Base-by-base conservation (phyloP, 1,140 invertebrate genomes). In the Zaprionus nigranus region DNA sequence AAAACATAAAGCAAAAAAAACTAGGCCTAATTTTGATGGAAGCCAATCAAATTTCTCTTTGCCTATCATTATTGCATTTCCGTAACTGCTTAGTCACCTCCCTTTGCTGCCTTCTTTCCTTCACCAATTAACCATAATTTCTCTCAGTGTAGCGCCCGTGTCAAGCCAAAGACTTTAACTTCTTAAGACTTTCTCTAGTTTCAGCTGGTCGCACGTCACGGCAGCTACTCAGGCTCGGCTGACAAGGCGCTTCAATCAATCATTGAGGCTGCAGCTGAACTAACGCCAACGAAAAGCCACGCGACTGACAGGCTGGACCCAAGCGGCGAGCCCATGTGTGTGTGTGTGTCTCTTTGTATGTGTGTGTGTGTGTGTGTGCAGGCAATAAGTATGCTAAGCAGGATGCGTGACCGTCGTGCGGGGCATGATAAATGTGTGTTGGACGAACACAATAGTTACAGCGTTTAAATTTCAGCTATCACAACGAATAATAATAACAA, bases 361-460 rank as follows among this genome's bases (percentile, higher is more conserved):
- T 49, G 46, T 13, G n/a, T 13, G 28, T 20, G 15, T 30, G 49
- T 20, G 15, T 30, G 49, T 51, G 53, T 63, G 75, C 51, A 60
- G 66, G 46, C 20, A 51, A 81, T 76, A 81, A 76, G 78, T 81
- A 81, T 81, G 79, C 78, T 81, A 81, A 81, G 75, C 78, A 81
- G 69, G 66, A 17, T 36, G 59, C 64, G 28, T 51, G 46, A n/a
- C 40, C 60, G 62, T 65, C 78, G 72, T 81, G 79, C 67, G 28
- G 46, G 57, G 78, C 72, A 81, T 81, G 73, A 81, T 76, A 81
- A 81, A 81, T 81, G 57, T 22, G 12, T 22, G 46, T 56, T n/a
- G 26, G 26, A 7, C 53, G n/a, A 56, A 56, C 53, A 56, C 53
- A 28, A 59, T 22, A 59, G 24, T 15, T 59, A 59, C 34, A 59